phyloP scores from a whole-genome alignment of 2,113 vertebrate species.

The Sebastes schlegelii region DNA sequence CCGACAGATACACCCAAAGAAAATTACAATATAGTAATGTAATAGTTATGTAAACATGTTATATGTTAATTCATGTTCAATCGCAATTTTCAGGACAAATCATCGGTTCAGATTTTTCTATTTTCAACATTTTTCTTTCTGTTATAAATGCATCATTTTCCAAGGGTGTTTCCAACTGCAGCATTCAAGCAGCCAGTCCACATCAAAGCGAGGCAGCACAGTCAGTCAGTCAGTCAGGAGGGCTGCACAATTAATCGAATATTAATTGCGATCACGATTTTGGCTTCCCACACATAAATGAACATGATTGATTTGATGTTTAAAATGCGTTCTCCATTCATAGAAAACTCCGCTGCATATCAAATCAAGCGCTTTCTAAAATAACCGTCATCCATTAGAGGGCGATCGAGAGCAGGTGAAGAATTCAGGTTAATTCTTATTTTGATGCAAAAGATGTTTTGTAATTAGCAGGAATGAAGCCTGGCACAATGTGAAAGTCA shows the following conservation, averaged over 20 bases:
- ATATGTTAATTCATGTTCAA: background rate
- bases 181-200: constrained; percentile 68
- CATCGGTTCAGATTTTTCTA: background rate
- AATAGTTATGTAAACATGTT: background rate
- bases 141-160: constrained; percentile 67
- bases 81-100: background rate
- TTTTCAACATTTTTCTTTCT: background rate
- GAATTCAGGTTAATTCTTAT: background rate
- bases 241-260: background rate
- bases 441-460: background rate
- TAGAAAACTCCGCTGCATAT: too few species aligned
- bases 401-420: background rate
- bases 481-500: background rate
- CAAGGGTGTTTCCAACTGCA: constrained; percentile 73
- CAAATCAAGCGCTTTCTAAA: background rate
- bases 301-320: background rate
- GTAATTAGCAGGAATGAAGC: background rate
- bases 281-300: background rate
- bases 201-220: constrained; percentile 74
- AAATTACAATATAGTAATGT: constrained; percentile 52
- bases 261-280: background rate
- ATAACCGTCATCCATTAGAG: background rate
- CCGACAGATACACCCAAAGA: constrained; percentile 77
- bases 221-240: constrained; percentile 23
- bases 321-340: too few species aligned